phyloP scores from a whole-genome alignment of 2,888 invertebrate species.

The Aspidapion aeneum region DNA sequence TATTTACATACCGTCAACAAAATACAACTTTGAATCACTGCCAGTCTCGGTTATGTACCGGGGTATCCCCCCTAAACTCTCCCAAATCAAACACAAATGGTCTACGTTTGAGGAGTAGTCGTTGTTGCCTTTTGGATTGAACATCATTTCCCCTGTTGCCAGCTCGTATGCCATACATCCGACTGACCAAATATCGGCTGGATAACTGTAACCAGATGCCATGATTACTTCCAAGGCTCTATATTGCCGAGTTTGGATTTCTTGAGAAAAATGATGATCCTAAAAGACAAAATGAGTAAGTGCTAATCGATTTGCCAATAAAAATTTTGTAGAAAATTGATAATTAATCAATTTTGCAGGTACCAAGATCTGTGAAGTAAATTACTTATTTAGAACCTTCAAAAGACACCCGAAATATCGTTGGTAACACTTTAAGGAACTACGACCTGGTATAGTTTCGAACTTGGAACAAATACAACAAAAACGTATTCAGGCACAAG shows the following conservation, averaged over 20 bases:
- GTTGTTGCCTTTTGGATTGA: conserved; percentile 71
- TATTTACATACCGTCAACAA: conserved; percentile 34
- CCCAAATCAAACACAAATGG: conserved; percentile 81
- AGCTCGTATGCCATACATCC: conserved; percentile 85
- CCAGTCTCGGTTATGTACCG: conserved; percentile 70
- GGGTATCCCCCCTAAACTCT: conserved; percentile 76
- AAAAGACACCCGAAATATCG: too few species aligned
- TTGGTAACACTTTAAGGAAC: too few species aligned
- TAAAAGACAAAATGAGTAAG: conserved; percentile 36
- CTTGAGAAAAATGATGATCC: conserved; percentile 66
- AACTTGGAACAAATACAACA: too few species aligned
- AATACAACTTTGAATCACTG: conserved; percentile 57
- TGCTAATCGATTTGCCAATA: too few species aligned
- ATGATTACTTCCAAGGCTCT: conserved; percentile 74
- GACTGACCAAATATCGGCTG: conserved; percentile 84
- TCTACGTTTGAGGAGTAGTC: conserved; percentile 77
- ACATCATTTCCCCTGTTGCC: conserved; percentile 84
- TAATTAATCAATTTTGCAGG: too few species aligned
- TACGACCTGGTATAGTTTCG: too few species aligned
- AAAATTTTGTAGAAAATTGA: too few species aligned
- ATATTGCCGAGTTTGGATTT: conserved; percentile 84
- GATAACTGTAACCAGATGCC: conserved; percentile 72
- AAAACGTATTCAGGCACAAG: too few species aligned
- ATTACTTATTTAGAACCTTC: too few species aligned
- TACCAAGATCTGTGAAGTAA: too few species aligned